phyloP scores from a whole-genome alignment of 2,113 vertebrate species.

The Scytalopus superciliaris region DNA sequence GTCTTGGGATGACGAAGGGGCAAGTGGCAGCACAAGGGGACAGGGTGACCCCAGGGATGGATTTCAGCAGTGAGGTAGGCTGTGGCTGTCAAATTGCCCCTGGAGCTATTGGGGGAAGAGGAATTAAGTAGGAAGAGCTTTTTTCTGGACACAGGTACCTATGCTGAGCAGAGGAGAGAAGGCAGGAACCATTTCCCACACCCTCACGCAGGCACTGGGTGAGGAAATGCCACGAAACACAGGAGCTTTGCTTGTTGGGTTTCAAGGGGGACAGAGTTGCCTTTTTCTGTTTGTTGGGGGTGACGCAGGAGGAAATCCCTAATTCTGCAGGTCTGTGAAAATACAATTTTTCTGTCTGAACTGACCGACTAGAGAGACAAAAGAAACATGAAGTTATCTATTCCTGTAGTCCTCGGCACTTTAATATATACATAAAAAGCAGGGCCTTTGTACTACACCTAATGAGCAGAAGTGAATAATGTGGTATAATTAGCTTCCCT shows the following conservation, averaged over 20 bases:
- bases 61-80: neutral
- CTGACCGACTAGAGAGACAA: slow-evolving; percentile 20
- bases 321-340: neutral
- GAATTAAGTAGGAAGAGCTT: neutral
- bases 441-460: slow-evolving; percentile 51
- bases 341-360: neutral
- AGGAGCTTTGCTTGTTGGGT: neutral
- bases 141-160: neutral
- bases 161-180: neutral
- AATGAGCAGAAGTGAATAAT: slow-evolving; percentile 67
- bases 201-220: neutral
- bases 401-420: slow-evolving; percentile 11
- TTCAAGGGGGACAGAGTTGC: neutral
- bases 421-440: slow-evolving; percentile 58
- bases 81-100: neutral
- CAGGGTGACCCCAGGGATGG: accelerated
- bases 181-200: neutral
- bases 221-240: neutral
- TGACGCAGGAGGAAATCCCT: neutral
- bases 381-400: slow-evolving; percentile 53
- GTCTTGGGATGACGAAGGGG: accelerated
- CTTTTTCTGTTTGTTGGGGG: neutral
- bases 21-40: neutral
- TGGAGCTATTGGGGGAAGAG: neutral
- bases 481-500: slow-evolving; percentile 63